Percentiles rank a stretch among this genome's conserved stretches.
Conservation (phyloP, 2,113 vertebrate species). For the Lepisosteus osseus region DNA sequence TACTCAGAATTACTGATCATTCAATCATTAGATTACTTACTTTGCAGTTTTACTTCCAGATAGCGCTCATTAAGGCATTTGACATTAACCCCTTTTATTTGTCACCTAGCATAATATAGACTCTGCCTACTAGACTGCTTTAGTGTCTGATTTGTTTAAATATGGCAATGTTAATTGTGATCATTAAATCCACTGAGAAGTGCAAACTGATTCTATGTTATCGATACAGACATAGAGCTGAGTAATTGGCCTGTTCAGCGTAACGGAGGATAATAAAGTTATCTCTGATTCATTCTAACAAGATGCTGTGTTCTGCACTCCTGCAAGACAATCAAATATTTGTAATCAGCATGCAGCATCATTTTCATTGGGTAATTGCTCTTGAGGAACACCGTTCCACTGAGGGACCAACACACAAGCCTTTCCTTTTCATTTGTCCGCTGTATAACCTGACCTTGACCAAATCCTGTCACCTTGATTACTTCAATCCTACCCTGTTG, state of each 20-base stretch:
- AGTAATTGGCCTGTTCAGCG: background rate
- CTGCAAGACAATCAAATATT: background rate
- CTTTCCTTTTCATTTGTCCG: slow-evolving; percentile 16
- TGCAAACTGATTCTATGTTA: background rate
- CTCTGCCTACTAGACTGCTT: too few species aligned
- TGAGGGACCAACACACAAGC: background rate
- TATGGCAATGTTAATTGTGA: too few species aligned
- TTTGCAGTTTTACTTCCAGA: background rate
- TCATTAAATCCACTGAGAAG: too few species aligned
- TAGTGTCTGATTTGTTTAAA: too few species aligned
- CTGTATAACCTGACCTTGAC: slow-evolving; percentile 16
- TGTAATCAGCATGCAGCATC: too few species aligned
- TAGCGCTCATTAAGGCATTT: background rate
- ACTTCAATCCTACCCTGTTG: background rate
- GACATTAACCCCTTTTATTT: too few species aligned
- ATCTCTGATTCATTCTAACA: background rate
- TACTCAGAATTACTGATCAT: too few species aligned
- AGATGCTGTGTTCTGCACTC: background rate
- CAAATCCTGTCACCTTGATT: slow-evolving; percentile 12
- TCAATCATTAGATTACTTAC: background rate
- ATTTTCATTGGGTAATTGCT: too few species aligned
- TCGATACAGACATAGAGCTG: background rate
- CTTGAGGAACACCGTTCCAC: background rate
- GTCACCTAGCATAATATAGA: background rate
- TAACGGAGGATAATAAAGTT: background rate